Base-by-base conservation (phyloP, 1,140 invertebrate species). In the Drosophila pandora region DNA sequence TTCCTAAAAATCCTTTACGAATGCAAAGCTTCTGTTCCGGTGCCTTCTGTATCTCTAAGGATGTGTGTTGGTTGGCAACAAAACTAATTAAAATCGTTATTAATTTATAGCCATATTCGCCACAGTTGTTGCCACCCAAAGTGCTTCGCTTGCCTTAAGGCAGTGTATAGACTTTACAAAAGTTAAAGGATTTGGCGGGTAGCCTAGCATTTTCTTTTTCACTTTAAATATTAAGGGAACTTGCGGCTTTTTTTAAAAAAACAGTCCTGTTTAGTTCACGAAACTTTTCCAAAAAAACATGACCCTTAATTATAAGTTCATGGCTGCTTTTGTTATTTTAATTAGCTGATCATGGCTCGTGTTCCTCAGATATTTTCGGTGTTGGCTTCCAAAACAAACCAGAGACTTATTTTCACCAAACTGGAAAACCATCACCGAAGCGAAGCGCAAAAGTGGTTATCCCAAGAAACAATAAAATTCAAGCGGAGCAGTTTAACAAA, bases 51-150 rank as follows among this genome's bases (percentile, higher is more conserved):
- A 21, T 45, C 28, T 64, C 9, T 9, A 5, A 22, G 41, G 53
- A 48, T 50, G 39, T 78, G 62, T 47, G 59, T 41, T 39, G 39
- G 58, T n/a, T 69, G 62, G 60, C 48, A 59, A 52, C 70, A 43
- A 69, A 77, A 85, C 82, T 87, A 85, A 85, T 85, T 85, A 85
- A 78, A 85, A 78, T 67, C 65, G 69, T 82, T 68, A 81, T 75
- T 78, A 78, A 85, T 81, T 81, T 85, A 87, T 87, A 48, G 64
- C 41, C 70, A 56, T 58, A 81, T 87, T 78, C 65, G 21, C 39
- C 37, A 32, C 62, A 61, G 37, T 55, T 63, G 61, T 78, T 53
- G 23, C 17, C 62, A 50, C 43, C 37, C 21, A 52, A 8, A 41
- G 4, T 13, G 3, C 41, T 48, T 30, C 17, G 34, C 45, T 49